A percentile compares a stretch with the other conserved stretches of the same genome.
These are phyloP conservation scores for Drosophila navojoa DNA, from an alignment of 1,140 invertebrate genomes.

Conservation along the genomic window DNA sequence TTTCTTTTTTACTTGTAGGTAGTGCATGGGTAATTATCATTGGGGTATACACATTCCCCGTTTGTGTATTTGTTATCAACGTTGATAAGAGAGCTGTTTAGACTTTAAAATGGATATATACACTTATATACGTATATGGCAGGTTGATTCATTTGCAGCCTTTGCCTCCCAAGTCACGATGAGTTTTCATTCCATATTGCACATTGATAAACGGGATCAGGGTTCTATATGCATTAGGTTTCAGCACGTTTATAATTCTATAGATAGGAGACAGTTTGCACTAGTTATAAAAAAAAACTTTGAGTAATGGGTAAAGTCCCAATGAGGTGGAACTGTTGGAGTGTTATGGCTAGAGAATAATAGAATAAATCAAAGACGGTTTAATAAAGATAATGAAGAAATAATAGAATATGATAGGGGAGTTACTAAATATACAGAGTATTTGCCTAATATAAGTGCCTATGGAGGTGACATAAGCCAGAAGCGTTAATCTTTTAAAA, in stretches of 20 bases:
- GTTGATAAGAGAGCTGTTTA: slow-evolving; percentile 26
- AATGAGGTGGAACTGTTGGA: too few species aligned
- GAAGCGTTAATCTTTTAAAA: too few species aligned
- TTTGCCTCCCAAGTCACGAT: slow-evolving; percentile 6
- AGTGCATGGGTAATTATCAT: slow-evolving; percentile 32
- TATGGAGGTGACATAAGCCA: too few species aligned
- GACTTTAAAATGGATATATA: slow-evolving; percentile 23
- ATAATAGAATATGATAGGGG: too few species aligned
- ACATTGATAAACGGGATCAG: slow-evolving; percentile 12
- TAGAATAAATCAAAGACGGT: too few species aligned
- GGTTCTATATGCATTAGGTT: slow-evolving; percentile 11
- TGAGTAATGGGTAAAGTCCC: background rate
- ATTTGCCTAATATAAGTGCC: too few species aligned
- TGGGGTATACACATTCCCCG: background rate
- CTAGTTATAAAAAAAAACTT: background rate
- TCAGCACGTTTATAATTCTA: slow-evolving; percentile 13
- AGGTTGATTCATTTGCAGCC: slow-evolving; percentile 18
- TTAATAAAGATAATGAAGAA: too few species aligned
- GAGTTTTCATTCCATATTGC: background rate
- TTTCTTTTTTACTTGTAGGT: slow-evolving; percentile 6
- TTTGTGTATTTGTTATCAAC: slow-evolving; percentile 27
- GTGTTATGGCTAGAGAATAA: too few species aligned
- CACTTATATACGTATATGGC: background rate
- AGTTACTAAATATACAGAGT: too few species aligned
- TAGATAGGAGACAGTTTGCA: background rate